Percentiles rank a stretch among this genome's conserved stretches.
These are phyloP conservation scores for Ceratina calcarata DNA, from an alignment of 1,140 invertebrate genomes.

Conservation along the genomic window DNA sequence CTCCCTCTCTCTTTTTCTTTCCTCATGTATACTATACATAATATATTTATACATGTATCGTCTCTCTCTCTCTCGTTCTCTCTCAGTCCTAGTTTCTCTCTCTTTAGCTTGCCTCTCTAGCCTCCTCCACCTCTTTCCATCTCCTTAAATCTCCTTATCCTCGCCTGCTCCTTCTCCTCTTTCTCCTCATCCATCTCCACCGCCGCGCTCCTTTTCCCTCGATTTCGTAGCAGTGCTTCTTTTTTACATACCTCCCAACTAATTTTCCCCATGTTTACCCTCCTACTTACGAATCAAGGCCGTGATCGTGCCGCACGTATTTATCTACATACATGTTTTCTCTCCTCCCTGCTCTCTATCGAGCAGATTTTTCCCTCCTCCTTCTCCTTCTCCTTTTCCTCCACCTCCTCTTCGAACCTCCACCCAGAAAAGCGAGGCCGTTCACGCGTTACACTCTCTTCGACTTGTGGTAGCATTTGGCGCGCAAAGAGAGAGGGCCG, in stretches of 20 bases:
- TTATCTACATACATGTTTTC: neutral
- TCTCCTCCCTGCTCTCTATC: neutral
- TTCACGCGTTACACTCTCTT: conserved; percentile 13
- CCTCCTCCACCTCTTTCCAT: neutral
- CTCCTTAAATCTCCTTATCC: neutral
- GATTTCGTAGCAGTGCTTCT: neutral
- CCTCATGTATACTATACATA: conserved; percentile 27
- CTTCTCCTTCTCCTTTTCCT: neutral
- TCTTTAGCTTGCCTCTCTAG: conserved; percentile 14
- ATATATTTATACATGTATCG: conserved; percentile 36
- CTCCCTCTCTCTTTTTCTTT: conserved; percentile 48
- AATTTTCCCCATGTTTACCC: conserved; percentile 25
- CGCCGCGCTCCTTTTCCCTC: neutral
- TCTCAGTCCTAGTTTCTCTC: conserved; percentile 28
- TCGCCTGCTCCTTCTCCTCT: neutral
- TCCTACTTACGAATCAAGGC: conserved; percentile 33
- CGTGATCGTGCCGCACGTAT: conserved; percentile 9
- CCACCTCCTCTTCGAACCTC: neutral
- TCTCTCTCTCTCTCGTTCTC: conserved; percentile 39
- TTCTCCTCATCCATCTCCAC: no score
- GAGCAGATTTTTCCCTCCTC: neutral
- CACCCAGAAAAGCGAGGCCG: conserved; percentile 5
- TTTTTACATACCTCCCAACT: conserved; percentile 7
- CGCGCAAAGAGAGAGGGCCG: conserved; percentile 7
- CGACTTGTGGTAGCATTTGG: neutral